phyloP scores from a whole-genome alignment of 2,888 invertebrate genomes.

The Erannis defoliaria region DNA sequence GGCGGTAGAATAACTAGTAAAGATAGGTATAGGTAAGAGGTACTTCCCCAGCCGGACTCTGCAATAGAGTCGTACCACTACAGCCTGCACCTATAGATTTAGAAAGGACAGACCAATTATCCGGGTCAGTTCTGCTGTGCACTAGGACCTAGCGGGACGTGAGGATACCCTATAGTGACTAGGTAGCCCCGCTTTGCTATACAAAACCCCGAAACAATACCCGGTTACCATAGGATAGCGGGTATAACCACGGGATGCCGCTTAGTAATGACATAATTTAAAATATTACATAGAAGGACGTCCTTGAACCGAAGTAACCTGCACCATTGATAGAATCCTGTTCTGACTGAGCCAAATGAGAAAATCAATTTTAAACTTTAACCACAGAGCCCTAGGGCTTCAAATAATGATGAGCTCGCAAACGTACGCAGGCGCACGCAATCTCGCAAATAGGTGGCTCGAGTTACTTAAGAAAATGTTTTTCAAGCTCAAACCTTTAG shows the following conservation, averaged over 20 bases:
- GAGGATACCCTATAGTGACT: no score
- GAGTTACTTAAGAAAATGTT: conserved; percentile 19
- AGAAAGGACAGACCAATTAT: no score
- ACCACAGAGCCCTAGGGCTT: conserved; percentile 2
- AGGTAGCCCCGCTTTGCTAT: no score
- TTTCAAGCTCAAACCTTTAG: background rate
- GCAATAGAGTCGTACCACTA: no score
- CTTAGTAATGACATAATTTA: conserved; percentile 40
- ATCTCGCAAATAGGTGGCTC: conserved; percentile 33
- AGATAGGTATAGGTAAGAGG: no score
- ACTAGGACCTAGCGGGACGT: no score
- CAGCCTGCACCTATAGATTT: no score
- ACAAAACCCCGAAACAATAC: no score
- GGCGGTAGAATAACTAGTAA: no score
- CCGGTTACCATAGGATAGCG: no score
- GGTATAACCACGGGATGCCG: background rate
- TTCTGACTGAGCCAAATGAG: conserved; percentile 24
- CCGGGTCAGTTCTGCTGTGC: no score
- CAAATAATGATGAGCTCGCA: conserved; percentile 13
- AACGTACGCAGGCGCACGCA: conserved; percentile 22
- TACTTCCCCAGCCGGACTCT: no score
- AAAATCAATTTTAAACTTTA: conserved; percentile 27
- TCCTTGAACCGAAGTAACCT: conserved; percentile 75
- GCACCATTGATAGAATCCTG: conserved; percentile 45
- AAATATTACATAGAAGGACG: conserved; percentile 59